Percentiles rank a stretch among this genome's conserved stretches.
These are phyloP conservation scores for Zaprionus tsacasi DNA, from an alignment of 1,140 invertebrate species.

Conservation along the genomic window DNA sequence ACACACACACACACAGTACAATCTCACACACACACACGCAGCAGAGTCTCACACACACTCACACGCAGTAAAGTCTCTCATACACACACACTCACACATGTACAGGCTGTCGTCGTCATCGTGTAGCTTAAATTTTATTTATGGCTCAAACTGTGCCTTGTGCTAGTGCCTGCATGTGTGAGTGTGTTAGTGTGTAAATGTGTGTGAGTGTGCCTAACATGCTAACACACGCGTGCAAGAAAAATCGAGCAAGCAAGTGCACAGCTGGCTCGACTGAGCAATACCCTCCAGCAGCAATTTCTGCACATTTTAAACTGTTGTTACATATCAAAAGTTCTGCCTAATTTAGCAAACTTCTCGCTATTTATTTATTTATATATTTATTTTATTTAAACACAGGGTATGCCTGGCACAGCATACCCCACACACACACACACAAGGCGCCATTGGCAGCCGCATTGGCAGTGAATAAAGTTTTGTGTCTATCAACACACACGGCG, in stretches of 20 bases:
- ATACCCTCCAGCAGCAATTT: conserved; percentile 1
- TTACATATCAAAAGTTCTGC: no score
- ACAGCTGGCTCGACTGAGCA: background rate
- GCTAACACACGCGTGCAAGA: conserved; percentile 55
- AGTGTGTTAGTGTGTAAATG: conserved; percentile 26
- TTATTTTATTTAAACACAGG: no score
- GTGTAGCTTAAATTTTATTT: conserved; percentile 81
- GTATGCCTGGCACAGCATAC: conserved; percentile 7
- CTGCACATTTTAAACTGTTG: no score
- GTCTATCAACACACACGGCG: conserved; percentile 41
- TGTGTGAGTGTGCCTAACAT: conserved; percentile 40
- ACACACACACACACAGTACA: conserved; percentile 15
- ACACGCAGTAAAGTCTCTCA: background rate
- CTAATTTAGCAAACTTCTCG: background rate
- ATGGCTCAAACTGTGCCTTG: conserved; percentile 62
- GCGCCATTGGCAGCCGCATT: conserved; percentile 3
- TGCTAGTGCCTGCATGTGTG: conserved; percentile 24
- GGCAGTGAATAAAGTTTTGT: conserved; percentile 51
- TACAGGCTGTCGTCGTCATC: conserved; percentile 60
- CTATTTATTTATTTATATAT: background rate
- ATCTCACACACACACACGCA: conserved; percentile 10
- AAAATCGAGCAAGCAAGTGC: conserved; percentile 38
- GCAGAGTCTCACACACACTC: background rate
- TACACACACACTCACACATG: conserved; percentile 20
- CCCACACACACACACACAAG: background rate